Evolutionary conservation across 1,140 invertebrate species (phyloP).

Genomic region (Piezodorus guildinii): DNA sequence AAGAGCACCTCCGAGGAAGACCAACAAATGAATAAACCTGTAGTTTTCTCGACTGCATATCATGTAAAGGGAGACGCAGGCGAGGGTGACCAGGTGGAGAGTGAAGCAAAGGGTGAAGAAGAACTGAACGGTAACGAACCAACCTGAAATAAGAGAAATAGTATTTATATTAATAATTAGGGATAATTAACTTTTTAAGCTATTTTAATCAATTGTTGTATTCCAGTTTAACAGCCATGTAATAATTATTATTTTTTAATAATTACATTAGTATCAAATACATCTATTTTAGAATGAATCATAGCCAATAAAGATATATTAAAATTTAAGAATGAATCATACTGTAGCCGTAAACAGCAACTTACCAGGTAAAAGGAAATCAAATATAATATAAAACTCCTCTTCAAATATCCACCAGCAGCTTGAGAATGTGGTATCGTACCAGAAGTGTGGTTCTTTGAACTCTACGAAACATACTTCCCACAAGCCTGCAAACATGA

Average conservation of each 20-base stretch:
- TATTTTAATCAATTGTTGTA: too few species aligned
- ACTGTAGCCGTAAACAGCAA: too few species aligned
- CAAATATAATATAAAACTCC: slow-evolving; percentile 81
- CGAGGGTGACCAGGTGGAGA: slow-evolving; percentile 55
- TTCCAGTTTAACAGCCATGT: too few species aligned
- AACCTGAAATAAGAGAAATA: slow-evolving; percentile 51
- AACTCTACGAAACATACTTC: slow-evolving; percentile 80
- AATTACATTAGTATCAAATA: too few species aligned
- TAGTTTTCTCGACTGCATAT: slow-evolving; percentile 67
- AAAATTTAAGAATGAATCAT: too few species aligned
- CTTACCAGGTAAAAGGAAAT: slow-evolving; percentile 57
- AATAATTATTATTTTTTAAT: too few species aligned
- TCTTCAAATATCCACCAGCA: slow-evolving; percentile 92
- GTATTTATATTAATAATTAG: too few species aligned
- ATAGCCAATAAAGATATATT: too few species aligned
- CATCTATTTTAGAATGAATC: too few species aligned
- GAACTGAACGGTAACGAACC: slow-evolving; percentile 86
- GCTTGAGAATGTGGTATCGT: slow-evolving; percentile 62
- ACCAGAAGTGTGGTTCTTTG: slow-evolving; percentile 64
- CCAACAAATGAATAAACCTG: slow-evolving; percentile 57
- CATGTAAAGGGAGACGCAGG: slow-evolving; percentile 58
- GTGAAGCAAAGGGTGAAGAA: slow-evolving; percentile 80
- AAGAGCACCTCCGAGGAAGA: slow-evolving; percentile 58
- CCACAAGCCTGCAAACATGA: slow-evolving; percentile 70
- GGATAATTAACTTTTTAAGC: too few species aligned